A percentile compares a stretch with the other conserved stretches of the same genome.
phyloP scores from a whole-genome alignment of 2,888 invertebrate genomes.

The Sphaerophoria rueppellii region DNA sequence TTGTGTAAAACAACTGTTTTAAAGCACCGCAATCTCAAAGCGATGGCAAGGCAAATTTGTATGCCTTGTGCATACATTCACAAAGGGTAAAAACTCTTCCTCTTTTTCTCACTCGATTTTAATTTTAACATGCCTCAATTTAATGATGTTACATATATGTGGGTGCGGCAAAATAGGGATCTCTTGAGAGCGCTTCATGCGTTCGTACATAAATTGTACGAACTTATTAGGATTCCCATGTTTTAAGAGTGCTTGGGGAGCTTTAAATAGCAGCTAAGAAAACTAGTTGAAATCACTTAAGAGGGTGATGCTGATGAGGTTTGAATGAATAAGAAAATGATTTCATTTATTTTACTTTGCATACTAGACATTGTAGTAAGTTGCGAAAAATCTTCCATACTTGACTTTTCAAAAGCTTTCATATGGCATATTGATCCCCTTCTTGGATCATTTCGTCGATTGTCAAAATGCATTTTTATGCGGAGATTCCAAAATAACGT shows the following conservation, averaged over 20 bases:
- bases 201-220: neutral
- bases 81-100: neutral
- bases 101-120: neutral
- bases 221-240: slow-evolving; percentile 43
- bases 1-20: slow-evolving; percentile 38
- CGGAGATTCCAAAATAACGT: too few species aligned
- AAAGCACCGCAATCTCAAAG: slow-evolving; percentile 38
- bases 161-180: neutral
- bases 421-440: too few species aligned
- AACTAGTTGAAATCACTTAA: neutral
- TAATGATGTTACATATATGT: neutral
- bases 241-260: neutral
- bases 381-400: too few species aligned
- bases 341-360: too few species aligned
- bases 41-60: slow-evolving; percentile 3
- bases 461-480: too few species aligned
- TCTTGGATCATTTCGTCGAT: too few species aligned
- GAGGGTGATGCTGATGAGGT: neutral
- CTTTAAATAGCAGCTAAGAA: neutral
- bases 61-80: neutral
- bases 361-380: too few species aligned
- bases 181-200: neutral
- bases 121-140: neutral
- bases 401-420: too few species aligned
- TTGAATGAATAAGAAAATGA: neutral